phyloP scores from a whole-genome alignment of 2,113 vertebrate genomes.

The Montifringilla adamsi region DNA sequence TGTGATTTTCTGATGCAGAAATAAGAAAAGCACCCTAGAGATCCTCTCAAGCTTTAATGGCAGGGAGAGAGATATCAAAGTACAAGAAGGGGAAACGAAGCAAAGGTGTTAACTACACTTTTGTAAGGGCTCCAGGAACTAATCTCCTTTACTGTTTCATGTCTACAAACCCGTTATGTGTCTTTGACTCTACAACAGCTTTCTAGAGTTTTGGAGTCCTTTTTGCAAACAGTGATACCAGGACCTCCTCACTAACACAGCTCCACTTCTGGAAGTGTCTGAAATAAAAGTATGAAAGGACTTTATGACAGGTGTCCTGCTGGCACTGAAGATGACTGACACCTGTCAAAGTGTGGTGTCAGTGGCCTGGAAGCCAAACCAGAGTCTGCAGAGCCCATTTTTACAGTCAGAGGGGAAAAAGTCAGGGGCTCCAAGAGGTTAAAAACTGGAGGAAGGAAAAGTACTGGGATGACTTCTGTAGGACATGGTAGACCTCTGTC shows the following conservation, averaged over 20 bases:
- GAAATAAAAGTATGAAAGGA: neutral
- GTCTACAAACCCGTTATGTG: neutral
- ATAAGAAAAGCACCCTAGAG: neutral
- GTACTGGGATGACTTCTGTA: neutral
- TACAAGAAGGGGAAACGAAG: neutral
- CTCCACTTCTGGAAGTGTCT: neutral
- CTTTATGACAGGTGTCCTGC: neutral
- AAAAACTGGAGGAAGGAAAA: neutral
- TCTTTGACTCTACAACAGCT: neutral
- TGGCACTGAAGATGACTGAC: neutral
- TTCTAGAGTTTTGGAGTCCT: neutral
- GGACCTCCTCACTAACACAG: neutral
- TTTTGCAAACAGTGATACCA: neutral
- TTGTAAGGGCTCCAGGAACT: neutral
- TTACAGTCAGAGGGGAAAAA: neutral
- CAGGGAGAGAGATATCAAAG: neutral
- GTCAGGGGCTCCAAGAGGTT: neutral
- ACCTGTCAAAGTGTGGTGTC: neutral
- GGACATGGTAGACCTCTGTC: neutral
- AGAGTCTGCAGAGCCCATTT: neutral
- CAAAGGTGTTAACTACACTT: neutral
- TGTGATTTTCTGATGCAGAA: neutral
- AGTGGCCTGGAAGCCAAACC: neutral
- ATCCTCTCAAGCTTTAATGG: neutral
- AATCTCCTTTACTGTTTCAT: neutral